These are phyloP conservation scores for Sterna hirundo DNA, from an alignment of 2,113 vertebrate species.

Conservation along the genomic window DNA sequence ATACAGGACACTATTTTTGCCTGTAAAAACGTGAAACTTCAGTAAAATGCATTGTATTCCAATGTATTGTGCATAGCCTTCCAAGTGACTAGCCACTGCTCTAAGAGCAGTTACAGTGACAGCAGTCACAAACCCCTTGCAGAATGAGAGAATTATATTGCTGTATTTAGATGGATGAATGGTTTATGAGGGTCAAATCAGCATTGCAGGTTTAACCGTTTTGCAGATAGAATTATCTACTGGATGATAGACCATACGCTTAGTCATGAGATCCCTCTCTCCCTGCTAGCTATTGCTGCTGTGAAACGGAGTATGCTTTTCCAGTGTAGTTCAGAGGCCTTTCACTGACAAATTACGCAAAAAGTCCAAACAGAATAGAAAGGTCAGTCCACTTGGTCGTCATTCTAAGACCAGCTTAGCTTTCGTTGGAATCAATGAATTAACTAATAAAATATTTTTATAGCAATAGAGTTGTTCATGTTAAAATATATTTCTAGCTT, in stretches of 20 bases:
- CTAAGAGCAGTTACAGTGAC: background rate
- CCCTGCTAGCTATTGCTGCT: background rate
- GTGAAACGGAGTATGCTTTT: background rate
- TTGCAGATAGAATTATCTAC: background rate
- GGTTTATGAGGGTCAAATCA: background rate
- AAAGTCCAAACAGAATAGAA: background rate
- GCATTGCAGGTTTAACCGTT: background rate
- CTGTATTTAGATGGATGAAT: background rate
- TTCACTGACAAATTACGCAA: background rate
- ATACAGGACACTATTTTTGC: background rate
- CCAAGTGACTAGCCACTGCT: background rate
- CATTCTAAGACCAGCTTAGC: background rate
- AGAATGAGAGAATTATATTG: background rate
- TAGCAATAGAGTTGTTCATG: background rate
- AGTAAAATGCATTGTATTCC: background rate
- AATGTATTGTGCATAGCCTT: accelerated
- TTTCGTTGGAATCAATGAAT: background rate
- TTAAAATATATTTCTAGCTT: background rate
- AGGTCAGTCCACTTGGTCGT: accelerated
- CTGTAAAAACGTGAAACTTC: background rate
- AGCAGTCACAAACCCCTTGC: background rate
- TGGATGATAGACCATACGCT: background rate
- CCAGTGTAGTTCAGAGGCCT: background rate
- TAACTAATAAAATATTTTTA: background rate
- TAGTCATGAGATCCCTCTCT: background rate